These are phyloP conservation scores for Neoascia interrupta DNA, from an alignment of 2,888 invertebrate genomes.

Conservation along the genomic window DNA sequence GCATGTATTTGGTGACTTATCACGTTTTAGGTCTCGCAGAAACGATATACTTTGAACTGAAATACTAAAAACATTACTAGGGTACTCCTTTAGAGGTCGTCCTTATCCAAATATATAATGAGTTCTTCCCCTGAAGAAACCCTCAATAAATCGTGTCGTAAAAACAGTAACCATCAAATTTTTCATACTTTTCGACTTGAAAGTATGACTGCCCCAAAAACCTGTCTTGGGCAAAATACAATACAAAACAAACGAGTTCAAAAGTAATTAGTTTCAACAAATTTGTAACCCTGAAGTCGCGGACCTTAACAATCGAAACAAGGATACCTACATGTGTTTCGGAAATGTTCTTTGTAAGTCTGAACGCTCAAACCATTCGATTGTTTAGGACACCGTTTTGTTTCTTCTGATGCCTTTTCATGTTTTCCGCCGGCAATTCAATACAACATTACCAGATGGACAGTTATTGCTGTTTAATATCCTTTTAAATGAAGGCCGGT, in stretches of 20 bases:
- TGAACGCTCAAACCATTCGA: constrained; percentile 11
- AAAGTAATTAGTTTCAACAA: constrained; percentile 21
- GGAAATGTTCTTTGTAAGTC: background rate
- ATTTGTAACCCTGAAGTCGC: constrained; percentile 30
- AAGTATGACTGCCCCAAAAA: no score
- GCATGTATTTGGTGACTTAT: no score
- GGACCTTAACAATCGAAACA: background rate
- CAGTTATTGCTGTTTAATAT: constrained; percentile 64
- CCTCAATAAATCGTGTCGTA: no score
- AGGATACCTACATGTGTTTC: background rate
- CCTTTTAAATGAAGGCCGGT: constrained; percentile 58
- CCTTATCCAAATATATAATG: no score
- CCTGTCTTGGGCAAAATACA: no score
- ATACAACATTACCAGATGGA: constrained; percentile 34
- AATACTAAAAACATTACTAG: no score
- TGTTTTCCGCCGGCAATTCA: constrained; percentile 36
- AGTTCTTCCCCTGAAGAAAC: no score
- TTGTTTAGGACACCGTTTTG: constrained; percentile 9
- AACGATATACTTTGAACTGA: no score
- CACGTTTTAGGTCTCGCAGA: no score
- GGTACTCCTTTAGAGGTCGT: no score
- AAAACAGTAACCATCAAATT: no score
- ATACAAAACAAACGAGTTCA: constrained; percentile 4
- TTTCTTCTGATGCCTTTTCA: constrained; percentile 20
- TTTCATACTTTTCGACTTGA: no score